Evolutionary conservation across 2,888 invertebrate genomes (phyloP), one percentile per base, ranked within the genome.

Genomic region (Phyllotreta cruciferae): DNA sequence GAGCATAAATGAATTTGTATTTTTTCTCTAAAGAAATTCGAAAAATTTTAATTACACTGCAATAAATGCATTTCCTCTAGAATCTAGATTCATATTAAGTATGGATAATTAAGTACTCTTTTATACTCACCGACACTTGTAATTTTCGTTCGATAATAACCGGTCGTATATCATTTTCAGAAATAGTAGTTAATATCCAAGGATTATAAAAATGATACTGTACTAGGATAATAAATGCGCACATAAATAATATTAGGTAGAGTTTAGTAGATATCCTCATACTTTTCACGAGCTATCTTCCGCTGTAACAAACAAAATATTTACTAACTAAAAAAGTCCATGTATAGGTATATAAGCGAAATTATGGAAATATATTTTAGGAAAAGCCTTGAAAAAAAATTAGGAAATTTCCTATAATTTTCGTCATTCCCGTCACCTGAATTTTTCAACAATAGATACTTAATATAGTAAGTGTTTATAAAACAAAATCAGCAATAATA

Each of bases 231-330:
- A 88, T 83, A 77, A 86, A 87, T 69, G 85, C 83, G 75, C 86
- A 86, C 77, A 87, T 79, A 77, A 88, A 82, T 78, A 86, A 85
- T 73, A 87, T 82, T 80, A 88, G 83, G 83, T 87, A 88, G 85
- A 88, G 84, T 83, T 87, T 87, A 78, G 85, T 83, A 73, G 85
- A 84, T 77, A 84, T 83, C 79, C 82, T 85, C 83, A 86, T 84
- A 72, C 68, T 76, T 74, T 24, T 71, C 73, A 71, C 64, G 70
- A 76, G 74, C 77, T 77, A 75, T 74, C 75, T 76, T 69, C 71
- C 67, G 71, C 78, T 78, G 70, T 63, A 77, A 77, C 56, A 72
- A 70, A 75, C 53, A 6, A 10, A n/a, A 9, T 11, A 4, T 54
- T 11, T 7, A 7, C 7, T 7, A n/a, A 36, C 10, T 36, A 49